A percentile compares a stretch with the other conserved stretches of the same genome.
Conservation (phyloP, 2,797 vertebrate species). For the Strix occidentalis region DNA sequence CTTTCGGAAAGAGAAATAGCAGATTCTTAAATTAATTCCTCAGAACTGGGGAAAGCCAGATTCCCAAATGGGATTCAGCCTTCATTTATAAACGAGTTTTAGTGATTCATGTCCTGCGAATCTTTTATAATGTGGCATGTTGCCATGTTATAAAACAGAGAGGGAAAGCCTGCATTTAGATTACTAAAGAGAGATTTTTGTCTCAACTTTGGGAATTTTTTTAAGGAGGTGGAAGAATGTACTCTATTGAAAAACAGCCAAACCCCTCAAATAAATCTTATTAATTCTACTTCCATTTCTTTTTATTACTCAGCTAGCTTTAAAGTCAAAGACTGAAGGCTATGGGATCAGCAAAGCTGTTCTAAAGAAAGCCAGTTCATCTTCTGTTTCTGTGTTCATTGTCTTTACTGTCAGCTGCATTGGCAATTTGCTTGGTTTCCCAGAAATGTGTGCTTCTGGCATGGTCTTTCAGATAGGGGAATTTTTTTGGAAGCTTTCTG, state of each 20-base stretch:
- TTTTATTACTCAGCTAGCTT: constrained; percentile 1
- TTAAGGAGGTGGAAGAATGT: constrained; percentile 33
- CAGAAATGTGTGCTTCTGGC: constrained; percentile 67
- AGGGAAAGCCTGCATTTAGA: constrained; percentile 20
- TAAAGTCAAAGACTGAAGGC: neutral
- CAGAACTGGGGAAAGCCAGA: constrained; percentile 19
- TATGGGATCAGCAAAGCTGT: neutral
- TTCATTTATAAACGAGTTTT: neutral
- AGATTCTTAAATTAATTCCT: constrained; percentile 34
- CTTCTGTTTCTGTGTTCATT: constrained; percentile 45
- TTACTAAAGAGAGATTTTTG: constrained; percentile 30
- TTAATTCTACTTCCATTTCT: neutral
- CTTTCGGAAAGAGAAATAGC: neutral
- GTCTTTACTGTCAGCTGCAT: constrained; percentile 60
- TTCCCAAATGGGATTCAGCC: constrained; percentile 24
- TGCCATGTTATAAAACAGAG: constrained; percentile 48
- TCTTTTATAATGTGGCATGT: constrained; percentile 25
- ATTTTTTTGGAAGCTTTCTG: constrained; percentile 47
- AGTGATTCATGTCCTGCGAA: constrained; percentile 35
- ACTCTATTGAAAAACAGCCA: neutral
- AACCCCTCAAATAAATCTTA: neutral
- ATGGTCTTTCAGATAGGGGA: constrained; percentile 43
- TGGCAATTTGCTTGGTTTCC: constrained; percentile 66
- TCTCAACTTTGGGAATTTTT: constrained; percentile 33
- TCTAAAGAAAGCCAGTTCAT: constrained; percentile 35